Base-by-base conservation (phyloP, 1,140 invertebrate species). In the Diachasma alloeum region DNA sequence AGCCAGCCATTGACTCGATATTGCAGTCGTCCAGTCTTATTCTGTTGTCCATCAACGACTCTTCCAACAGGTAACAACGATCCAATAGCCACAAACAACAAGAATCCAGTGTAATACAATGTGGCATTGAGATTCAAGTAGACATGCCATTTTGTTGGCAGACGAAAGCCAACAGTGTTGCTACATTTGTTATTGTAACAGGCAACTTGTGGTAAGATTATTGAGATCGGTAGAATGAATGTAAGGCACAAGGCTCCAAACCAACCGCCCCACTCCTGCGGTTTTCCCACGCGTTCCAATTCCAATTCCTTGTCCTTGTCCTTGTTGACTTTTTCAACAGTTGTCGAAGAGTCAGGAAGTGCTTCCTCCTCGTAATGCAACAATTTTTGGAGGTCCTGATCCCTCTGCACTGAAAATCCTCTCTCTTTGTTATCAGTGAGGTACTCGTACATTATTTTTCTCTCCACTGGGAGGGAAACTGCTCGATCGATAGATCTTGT, bases 1-100 rank as follows among this genome's bases (percentile, higher is more conserved):
- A 89, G 82, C 17, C 91, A 79, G 4, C 88, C 88, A 80, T 89
- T 90, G 19, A 88, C 73, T 68, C 85, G 85, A 80, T 89, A 90
- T 56, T 84, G 82, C 6, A 89, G 36, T 84, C 78, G 85, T 17
- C 85, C 88, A 22, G 72, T 78, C 80, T 84, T 87, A 19, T 53
- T 87, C 39, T 88, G 83, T 10, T 84, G 84, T 24, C 86, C 85
- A 63, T 88, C 83, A 8, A 87, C 42, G 8, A 74, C 68, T 74
- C 56, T 82, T 36, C 88, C 88, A 76, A 89, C 85, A 0, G 88
- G 88, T 66, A 86, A 10, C 10, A 83, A 70, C 13, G 87, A 88
- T 24, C 84, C 42, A 10, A 87, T 72, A 11, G 79, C 72, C 4
- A 88, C 36, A 53, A 80, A 81, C 26, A 72, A 0, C 0, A 90